Percentiles rank a stretch among this genome's conserved stretches.
Conservation (phyloP, 2,797 vertebrate species). For the Danio kyathit region DNA sequence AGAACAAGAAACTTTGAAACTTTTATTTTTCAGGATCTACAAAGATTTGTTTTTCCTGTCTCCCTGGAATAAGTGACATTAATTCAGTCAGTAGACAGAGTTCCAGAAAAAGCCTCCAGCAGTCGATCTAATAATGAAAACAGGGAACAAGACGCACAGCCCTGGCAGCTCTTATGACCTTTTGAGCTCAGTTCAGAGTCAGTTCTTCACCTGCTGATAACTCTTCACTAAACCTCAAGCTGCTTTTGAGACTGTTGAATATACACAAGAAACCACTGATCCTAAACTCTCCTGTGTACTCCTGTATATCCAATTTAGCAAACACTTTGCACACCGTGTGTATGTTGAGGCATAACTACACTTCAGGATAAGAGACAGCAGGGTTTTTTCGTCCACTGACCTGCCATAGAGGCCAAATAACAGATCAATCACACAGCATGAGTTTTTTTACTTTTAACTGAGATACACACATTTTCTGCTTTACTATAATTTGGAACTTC, state of each 20-base stretch:
- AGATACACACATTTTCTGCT: too few species aligned
- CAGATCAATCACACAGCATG: constrained; percentile 4
- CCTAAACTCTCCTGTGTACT: not conserved
- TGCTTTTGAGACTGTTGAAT: constrained; percentile 1
- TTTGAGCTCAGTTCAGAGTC: constrained; percentile 16
- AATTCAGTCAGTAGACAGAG: constrained; percentile 10
- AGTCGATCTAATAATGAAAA: constrained; percentile 6
- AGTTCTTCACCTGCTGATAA: constrained; percentile 12
- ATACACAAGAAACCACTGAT: not conserved
- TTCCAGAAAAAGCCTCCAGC: constrained; percentile 8
- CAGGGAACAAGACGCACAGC: constrained; percentile 1
- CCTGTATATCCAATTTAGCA: not conserved
- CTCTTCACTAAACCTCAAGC: not conserved
- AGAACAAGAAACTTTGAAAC: too few species aligned
- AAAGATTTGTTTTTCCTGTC: not conserved
- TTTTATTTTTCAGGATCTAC: not conserved
- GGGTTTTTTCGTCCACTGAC: not conserved
- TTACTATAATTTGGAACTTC: too few species aligned
- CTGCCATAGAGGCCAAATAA: not conserved
- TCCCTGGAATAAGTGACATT: constrained; percentile 6
- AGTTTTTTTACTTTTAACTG: too few species aligned
- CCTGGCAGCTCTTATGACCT: not conserved
- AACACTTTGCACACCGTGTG: not conserved
- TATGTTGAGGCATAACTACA: not conserved
- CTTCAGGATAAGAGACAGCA: not conserved